Conservation (phyloP, 2,113 vertebrate genomes). For the Amphiprion percula region DNA sequence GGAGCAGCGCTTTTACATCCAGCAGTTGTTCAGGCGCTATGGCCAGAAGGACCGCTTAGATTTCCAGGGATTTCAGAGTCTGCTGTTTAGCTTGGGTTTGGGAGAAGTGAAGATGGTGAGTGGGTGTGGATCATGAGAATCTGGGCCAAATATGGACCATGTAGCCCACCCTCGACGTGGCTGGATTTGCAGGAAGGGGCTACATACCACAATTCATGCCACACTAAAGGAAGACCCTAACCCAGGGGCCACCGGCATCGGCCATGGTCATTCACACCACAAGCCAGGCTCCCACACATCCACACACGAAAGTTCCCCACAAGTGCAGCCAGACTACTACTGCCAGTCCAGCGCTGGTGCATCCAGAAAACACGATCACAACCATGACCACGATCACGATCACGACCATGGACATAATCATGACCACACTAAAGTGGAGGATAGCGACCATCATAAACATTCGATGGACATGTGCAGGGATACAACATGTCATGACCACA, state of each 20-base stretch:
- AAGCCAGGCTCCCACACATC: slow-evolving; percentile 34
- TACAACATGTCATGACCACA: slow-evolving; percentile 38
- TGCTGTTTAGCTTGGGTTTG: slow-evolving; percentile 93
- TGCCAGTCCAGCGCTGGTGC: slow-evolving; percentile 18
- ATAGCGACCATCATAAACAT: slow-evolving; percentile 46
- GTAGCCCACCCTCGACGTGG: slow-evolving; percentile 92
- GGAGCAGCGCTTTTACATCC: slow-evolving; percentile 94
- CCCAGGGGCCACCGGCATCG: slow-evolving; percentile 56
- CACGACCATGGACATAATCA: slow-evolving; percentile 21
- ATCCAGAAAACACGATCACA: neutral
- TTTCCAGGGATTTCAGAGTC: slow-evolving; percentile 93
- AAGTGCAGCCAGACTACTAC: slow-evolving; percentile 17
- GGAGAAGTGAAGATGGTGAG: slow-evolving; percentile 92
- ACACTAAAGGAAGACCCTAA: slow-evolving; percentile 71
- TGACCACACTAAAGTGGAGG: slow-evolving; percentile 17
- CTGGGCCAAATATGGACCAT: slow-evolving; percentile 95
- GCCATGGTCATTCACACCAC: slow-evolving; percentile 43
- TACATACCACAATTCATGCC: too few species aligned
- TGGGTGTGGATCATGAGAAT: slow-evolving; percentile 89
- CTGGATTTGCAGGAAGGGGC: slow-evolving; percentile 91
- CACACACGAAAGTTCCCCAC: slow-evolving; percentile 37
- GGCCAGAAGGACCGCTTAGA: slow-evolving; percentile 92
- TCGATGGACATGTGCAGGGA: slow-evolving; percentile 51
- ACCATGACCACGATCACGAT: neutral
- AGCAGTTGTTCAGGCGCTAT: slow-evolving; percentile 92